These are phyloP conservation scores for Drosophila kanapiae DNA, from an alignment of 1,140 invertebrate genomes.

Conservation along the genomic window DNA sequence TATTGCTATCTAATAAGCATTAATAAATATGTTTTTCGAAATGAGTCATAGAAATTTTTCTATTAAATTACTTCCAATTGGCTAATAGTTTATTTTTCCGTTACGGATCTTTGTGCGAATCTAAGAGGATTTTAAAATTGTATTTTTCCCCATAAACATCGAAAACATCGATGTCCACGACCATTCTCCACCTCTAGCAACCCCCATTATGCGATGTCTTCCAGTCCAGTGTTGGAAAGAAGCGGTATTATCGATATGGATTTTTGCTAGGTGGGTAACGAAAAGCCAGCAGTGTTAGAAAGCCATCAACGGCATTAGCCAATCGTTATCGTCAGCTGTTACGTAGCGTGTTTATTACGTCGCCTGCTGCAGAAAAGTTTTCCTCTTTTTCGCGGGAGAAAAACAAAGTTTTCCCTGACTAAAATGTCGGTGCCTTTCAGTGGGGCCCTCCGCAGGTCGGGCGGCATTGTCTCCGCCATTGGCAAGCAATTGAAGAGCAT, in stretches of 20 bases:
- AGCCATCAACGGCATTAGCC: background rate
- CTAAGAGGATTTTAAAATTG: too few species aligned
- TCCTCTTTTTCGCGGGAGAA: background rate
- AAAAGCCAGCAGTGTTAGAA: conserved; percentile 1
- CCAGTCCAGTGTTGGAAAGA: background rate
- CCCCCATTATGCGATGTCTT: conserved; percentile 5
- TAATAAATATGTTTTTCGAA: too few species aligned
- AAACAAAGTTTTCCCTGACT: conserved; percentile 23
- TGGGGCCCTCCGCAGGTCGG: conserved; percentile 88
- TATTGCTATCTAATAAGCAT: too few species aligned
- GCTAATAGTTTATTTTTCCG: too few species aligned
- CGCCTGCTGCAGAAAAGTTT: conserved; percentile 6
- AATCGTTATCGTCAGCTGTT: conserved; percentile 27
- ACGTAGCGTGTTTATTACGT: conserved; percentile 42
- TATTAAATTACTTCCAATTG: too few species aligned
- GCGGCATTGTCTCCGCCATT: conserved; percentile 89
- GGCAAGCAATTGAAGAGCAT: conserved; percentile 89
- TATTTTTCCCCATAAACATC: too few species aligned
- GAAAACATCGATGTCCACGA: background rate
- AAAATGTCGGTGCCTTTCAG: conserved; percentile 89
- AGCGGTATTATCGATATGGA: background rate
- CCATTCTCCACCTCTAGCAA: too few species aligned
- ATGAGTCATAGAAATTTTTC: too few species aligned
- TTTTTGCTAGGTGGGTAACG: background rate
- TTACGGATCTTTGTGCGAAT: too few species aligned